phyloP scores from a whole-genome alignment of 2,888 invertebrate species.

The Sthenelais limicola region DNA sequence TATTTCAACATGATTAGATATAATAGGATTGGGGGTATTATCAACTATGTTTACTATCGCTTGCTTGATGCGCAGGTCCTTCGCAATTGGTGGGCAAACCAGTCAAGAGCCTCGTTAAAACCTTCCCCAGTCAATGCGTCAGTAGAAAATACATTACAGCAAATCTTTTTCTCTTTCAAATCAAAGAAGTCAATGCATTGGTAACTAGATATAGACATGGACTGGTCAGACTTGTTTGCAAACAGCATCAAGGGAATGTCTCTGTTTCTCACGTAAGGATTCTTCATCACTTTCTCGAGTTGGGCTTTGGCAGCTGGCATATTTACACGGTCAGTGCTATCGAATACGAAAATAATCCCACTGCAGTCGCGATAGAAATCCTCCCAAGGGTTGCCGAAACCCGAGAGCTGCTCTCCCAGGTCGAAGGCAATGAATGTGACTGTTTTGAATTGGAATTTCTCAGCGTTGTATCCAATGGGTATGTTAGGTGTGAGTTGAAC shows the following conservation, averaged over 20 bases:
- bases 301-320: constrained; percentile 94
- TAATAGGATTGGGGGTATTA: too few species aligned
- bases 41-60: too few species aligned
- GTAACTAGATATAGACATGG: constrained; percentile 81
- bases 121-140: constrained; percentile 92
- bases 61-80: too few species aligned
- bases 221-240: constrained; percentile 93
- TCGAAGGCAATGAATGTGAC: constrained; percentile 91
- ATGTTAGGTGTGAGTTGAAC: constrained; percentile 78
- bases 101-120: constrained; percentile 89
- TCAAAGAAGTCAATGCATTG: constrained; percentile 80
- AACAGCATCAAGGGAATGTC: constrained; percentile 90
- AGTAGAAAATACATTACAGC: constrained; percentile 94
- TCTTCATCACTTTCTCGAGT: constrained; percentile 87
- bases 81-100: constrained; percentile 81
- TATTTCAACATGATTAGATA: too few species aligned
- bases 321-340: constrained; percentile 87
- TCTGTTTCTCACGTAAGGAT: constrained; percentile 77
- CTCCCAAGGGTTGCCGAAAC: constrained; percentile 94
- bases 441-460: constrained; percentile 89
- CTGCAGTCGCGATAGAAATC: constrained; percentile 92
- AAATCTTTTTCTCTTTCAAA: constrained; percentile 83
- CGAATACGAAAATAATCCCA: constrained; percentile 94
- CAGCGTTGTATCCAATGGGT: constrained; percentile 89
- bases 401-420: constrained; percentile 89